phyloP scores from a whole-genome alignment of 1,140 invertebrate genomes.

The Pachyrhynchus sulphureomaculatus region DNA sequence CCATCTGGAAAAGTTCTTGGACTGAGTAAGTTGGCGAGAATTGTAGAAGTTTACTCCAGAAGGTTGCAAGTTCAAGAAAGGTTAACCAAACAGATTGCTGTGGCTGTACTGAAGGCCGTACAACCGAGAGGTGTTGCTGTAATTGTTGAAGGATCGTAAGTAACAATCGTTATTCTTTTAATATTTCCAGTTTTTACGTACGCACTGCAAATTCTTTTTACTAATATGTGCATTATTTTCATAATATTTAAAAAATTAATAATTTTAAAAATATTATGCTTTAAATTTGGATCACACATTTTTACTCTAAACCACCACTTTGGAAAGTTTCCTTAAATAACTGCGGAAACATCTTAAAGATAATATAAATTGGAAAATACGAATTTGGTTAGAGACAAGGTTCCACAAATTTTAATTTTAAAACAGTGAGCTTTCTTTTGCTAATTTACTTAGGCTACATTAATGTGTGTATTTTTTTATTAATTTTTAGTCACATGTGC shows the following conservation, averaged over 20 bases:
- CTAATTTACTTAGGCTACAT: too few species aligned
- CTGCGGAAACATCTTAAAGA: too few species aligned
- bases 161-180: constrained; percentile 45
- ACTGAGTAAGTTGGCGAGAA: constrained; percentile 61
- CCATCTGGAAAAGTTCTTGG: constrained; percentile 95
- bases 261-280: too few species aligned
- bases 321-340: too few species aligned
- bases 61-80: constrained; percentile 97
- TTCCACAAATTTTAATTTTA: too few species aligned
- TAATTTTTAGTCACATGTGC: constrained; percentile 94
- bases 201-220: not conserved
- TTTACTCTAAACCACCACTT: too few species aligned
- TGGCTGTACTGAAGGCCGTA: constrained; percentile 96
- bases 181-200: not conserved
- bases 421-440: too few species aligned
- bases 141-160: constrained; percentile 98
- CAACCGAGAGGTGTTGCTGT: constrained; percentile 96
- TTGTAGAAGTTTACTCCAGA: constrained; percentile 96
- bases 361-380: too few species aligned
- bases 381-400: too few species aligned
- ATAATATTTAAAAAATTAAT: too few species aligned
- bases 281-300: too few species aligned
- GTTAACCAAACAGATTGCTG: constrained; percentile 96
- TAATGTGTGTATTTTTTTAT: too few species aligned
- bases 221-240: not conserved